Percentiles rank a stretch among this genome's conserved stretches.
phyloP scores from a whole-genome alignment of 37 sponge, comb jelly and placozoan species.

The Eunapius fragilis region DNA sequence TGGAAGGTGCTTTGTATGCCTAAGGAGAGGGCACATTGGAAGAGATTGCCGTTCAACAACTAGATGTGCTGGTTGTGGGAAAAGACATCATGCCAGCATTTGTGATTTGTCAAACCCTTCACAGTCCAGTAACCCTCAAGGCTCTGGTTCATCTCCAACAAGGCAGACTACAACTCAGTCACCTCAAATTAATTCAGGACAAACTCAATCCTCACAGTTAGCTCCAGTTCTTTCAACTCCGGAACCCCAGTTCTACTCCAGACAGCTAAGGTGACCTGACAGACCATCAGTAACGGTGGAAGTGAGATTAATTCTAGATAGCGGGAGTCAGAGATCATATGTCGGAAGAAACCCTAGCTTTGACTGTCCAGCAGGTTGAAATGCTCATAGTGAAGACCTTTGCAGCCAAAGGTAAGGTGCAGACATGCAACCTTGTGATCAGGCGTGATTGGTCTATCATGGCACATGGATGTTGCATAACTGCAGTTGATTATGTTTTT shows the following conservation, averaged over 20 bases:
- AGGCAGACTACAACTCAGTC: not conserved
- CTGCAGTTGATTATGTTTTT: too few relatives aligned
- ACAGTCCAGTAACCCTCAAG: not conserved
- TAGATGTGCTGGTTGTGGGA: slow-evolving; percentile 1
- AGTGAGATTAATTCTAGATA: slow-evolving; percentile 7
- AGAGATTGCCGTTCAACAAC: slow-evolving; percentile 26
- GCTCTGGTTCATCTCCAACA: not conserved
- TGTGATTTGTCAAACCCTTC: not conserved
- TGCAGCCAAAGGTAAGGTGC: not conserved
- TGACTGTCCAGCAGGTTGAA: not conserved
- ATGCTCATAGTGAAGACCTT: slow-evolving; percentile 7
- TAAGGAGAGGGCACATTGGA: slow-evolving; percentile 25
- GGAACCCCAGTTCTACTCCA: slow-evolving; percentile 8
- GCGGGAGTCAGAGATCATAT: slow-evolving; percentile 26
- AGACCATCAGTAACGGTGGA: not conserved
- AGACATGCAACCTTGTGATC: not conserved
- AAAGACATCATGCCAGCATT: slow-evolving; percentile 25
- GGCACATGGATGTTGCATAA: not conserved
- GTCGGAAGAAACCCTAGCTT: not conserved
- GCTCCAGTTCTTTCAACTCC: not conserved
- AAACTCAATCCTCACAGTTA: not conserved
- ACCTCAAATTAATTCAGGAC: not conserved
- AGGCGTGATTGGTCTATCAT: not conserved
- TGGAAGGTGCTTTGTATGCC: not conserved
- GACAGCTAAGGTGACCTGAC: slow-evolving; percentile 29